Conservation (phyloP, 2,113 vertebrate species). For the Ophiodon elongatus region DNA sequence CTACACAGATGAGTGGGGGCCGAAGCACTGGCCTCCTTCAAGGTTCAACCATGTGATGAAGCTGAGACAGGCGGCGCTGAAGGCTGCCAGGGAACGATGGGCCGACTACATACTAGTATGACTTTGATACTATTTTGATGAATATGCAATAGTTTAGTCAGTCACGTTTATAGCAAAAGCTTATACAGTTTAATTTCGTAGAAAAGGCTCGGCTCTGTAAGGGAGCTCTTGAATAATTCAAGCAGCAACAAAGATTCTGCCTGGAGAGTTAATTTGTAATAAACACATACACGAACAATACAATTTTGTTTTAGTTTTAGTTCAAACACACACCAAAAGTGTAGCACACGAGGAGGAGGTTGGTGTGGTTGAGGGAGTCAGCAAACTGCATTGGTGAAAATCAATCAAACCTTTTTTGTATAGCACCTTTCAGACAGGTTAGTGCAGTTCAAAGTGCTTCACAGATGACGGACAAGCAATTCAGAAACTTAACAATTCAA, state of each 20-base stretch:
- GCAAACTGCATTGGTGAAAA: too few relatives aligned
- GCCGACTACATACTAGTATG: conserved; percentile 96
- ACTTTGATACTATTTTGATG: not conserved
- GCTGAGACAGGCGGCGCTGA: conserved; percentile 93
- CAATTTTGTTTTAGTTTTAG: not conserved
- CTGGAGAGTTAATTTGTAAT: not conserved
- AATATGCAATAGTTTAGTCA: not conserved
- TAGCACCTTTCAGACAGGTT: not conserved
- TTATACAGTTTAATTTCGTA: not conserved
- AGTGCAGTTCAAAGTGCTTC: not conserved
- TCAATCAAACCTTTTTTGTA: too few relatives aligned
- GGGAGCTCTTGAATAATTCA: too few relatives aligned
- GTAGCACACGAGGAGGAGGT: not conserved
- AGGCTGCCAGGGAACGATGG: conserved; percentile 92
- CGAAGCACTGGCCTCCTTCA: conserved; percentile 95
- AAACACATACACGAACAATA: not conserved
- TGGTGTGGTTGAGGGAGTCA: not conserved
- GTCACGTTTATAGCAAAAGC: not conserved
- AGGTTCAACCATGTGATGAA: conserved; percentile 96
- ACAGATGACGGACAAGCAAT: not conserved
- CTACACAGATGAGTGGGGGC: conserved; percentile 95
- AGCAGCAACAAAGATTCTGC: not conserved
- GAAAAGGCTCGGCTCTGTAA: not conserved
- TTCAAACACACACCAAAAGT: not conserved
- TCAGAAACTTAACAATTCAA: not conserved